phyloP scores from a whole-genome alignment of 2,113 vertebrate species.

The Psettodes erumei region DNA sequence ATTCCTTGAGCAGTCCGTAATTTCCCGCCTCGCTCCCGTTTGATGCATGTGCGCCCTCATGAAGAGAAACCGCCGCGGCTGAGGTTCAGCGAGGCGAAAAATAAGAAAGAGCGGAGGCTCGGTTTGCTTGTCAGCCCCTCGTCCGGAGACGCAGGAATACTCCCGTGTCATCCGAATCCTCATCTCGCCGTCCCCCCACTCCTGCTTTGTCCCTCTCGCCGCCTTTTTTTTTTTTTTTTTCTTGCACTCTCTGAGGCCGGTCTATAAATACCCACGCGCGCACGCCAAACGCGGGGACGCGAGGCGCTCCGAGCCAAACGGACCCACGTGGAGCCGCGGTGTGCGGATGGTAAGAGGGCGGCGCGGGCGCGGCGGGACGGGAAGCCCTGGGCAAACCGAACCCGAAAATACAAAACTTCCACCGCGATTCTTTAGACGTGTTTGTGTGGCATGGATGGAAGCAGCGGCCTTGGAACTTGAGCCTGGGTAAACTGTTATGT shows the following conservation, averaged over 20 bases:
- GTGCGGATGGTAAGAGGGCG: conserved; percentile 6
- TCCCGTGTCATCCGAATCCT: conserved; percentile 43
- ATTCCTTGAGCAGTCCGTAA: background rate
- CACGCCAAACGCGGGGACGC: conserved; percentile 53
- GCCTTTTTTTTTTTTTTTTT: too few species aligned
- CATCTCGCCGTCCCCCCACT: conserved; percentile 25
- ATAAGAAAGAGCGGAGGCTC: background rate
- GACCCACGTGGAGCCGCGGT: conserved; percentile 47
- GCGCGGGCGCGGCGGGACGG: too few species aligned
- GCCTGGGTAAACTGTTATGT: conserved; percentile 29
- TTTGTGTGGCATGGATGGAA: conserved; percentile 34
- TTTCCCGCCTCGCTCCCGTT: conserved; percentile 3
- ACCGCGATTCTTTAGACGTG: background rate
- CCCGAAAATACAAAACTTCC: too few species aligned
- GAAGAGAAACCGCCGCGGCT: conserved; percentile 8
- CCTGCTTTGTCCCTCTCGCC: conserved; percentile 26
- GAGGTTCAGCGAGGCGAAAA: background rate
- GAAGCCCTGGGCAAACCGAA: too few species aligned
- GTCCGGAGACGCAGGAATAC: conserved; percentile 48
- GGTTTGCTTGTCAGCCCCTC: conserved; percentile 32
- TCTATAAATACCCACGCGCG: conserved; percentile 71
- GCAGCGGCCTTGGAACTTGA: conserved; percentile 23
- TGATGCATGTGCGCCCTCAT: conserved; percentile 51
- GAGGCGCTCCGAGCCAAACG: conserved; percentile 58
- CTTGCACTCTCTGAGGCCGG: conserved; percentile 48